A percentile compares a stretch with the other conserved stretches of the same genome.
Conservation (phyloP, 2,888 invertebrate species). For the Ormyrus labotus region DNA sequence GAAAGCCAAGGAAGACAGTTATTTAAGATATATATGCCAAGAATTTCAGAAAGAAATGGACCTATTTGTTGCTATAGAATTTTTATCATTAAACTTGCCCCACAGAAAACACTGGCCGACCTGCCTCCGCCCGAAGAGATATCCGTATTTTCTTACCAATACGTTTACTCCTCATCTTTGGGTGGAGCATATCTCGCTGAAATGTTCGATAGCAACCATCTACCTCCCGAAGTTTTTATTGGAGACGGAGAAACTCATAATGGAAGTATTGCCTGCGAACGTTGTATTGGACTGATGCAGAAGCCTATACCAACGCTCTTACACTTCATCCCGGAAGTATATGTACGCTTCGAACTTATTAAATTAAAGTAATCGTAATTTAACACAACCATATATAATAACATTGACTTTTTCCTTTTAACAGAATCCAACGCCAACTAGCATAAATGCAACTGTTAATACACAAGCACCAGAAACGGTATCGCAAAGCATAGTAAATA, state of each 20-base stretch:
- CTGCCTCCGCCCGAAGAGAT: conserved; percentile 84
- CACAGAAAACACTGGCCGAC: conserved; percentile 80
- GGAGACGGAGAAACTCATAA: conserved; percentile 80
- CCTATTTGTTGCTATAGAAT: conserved; percentile 92
- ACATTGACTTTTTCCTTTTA: conserved; percentile 13
- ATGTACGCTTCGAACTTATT: not conserved
- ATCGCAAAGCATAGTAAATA: conserved; percentile 22
- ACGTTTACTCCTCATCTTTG: conserved; percentile 82
- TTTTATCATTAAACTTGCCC: conserved; percentile 84
- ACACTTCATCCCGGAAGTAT: conserved; percentile 67
- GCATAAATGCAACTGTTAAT: conserved; percentile 22
- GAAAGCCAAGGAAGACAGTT: conserved; percentile 83
- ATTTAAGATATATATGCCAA: conserved; percentile 85
- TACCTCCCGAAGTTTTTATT: conserved; percentile 83
- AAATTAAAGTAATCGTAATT: not conserved
- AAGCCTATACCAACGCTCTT: conserved; percentile 67
- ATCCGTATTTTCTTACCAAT: conserved; percentile 84
- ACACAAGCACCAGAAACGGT: conserved; percentile 32
- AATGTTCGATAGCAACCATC: conserved; percentile 84
- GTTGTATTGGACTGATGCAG: conserved; percentile 77
- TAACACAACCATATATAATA: not conserved
- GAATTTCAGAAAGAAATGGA: conserved; percentile 90
- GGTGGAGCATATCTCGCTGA: conserved; percentile 91
- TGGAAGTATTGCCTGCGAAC: conserved; percentile 74
- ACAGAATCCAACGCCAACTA: conserved; percentile 33